Conservation (phyloP, 2,888 invertebrate species). For the Hanleya hanleyi region DNA sequence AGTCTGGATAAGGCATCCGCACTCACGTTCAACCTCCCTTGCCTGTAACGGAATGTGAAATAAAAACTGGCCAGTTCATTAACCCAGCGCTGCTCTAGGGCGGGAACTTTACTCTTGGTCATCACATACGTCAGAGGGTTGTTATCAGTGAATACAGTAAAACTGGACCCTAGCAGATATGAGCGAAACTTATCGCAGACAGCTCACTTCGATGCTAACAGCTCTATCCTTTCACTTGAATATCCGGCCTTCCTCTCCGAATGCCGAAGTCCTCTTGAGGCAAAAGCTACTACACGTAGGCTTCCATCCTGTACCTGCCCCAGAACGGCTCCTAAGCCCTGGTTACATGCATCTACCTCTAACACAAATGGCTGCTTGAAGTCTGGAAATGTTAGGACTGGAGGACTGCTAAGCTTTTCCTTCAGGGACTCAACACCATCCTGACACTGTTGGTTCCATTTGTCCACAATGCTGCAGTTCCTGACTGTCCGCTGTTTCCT, state of each 20-base stretch:
- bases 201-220: conserved; percentile 39
- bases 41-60: conserved; percentile 22
- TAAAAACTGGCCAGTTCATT: conserved; percentile 24
- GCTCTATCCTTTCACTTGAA: conserved; percentile 36
- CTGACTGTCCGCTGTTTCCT: background rate
- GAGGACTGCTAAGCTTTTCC: conserved; percentile 24
- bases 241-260: conserved; percentile 22
- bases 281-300: conserved; percentile 27
- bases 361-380: conserved; percentile 18
- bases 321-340: conserved; percentile 29
- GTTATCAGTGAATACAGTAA: conserved; percentile 26
- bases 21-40: background rate
- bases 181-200: conserved; percentile 29
- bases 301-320: conserved; percentile 23
- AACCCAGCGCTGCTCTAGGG: conserved; percentile 33
- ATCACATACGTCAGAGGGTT: conserved; percentile 21
- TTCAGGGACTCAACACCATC: conserved; percentile 30
- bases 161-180: conserved; percentile 25
- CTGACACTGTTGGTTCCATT: conserved; percentile 29
- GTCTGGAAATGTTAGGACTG: conserved; percentile 32
- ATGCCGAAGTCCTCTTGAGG: background rate
- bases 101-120: conserved; percentile 22
- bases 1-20: conserved; percentile 28
- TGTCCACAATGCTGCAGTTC: background rate
- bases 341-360: conserved; percentile 19